These are phyloP conservation scores for Chironomus riparius DNA, from an alignment of 2,888 invertebrate species.

Conservation along the genomic window DNA sequence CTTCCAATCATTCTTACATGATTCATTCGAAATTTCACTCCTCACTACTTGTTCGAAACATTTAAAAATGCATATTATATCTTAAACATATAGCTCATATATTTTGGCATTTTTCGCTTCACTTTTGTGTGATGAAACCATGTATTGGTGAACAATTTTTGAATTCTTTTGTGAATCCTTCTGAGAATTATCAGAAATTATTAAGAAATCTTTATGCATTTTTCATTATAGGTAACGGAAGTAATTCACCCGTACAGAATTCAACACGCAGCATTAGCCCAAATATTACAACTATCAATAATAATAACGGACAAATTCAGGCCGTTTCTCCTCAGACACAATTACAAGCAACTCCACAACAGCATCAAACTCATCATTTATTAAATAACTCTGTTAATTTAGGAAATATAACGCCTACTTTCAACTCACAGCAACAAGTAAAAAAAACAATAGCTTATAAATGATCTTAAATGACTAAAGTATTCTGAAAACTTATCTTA, in stretches of 20 bases:
- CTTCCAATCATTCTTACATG: too few species aligned
- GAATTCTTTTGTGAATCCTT: too few species aligned
- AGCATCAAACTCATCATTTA: slow-evolving; percentile 3
- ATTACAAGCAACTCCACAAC: slow-evolving; percentile 5
- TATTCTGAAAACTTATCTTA: neutral
- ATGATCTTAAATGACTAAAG: neutral
- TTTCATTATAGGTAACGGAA: slow-evolving; percentile 40
- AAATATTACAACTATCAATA: slow-evolving; percentile 31
- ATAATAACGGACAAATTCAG: slow-evolving; percentile 9
- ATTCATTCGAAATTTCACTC: too few species aligned
- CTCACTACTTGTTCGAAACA: too few species aligned
- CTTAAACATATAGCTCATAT: too few species aligned
- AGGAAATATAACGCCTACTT: slow-evolving; percentile 40
- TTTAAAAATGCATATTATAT: too few species aligned
- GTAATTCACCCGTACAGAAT: slow-evolving; percentile 43
- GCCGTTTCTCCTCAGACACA: neutral
- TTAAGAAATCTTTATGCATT: too few species aligned
- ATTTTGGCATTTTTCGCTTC: too few species aligned
- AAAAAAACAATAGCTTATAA: neutral
- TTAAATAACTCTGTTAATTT: slow-evolving; percentile 40
- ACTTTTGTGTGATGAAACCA: too few species aligned
- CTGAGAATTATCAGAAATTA: too few species aligned
- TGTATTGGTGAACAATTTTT: too few species aligned
- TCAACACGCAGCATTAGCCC: slow-evolving; percentile 44
- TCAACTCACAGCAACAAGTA: slow-evolving; percentile 13